A percentile compares a stretch with the other conserved stretches of the same genome.
phyloP scores from a whole-genome alignment of 64 coral and sea anemone genomes.

The Anthopleura sola region DNA sequence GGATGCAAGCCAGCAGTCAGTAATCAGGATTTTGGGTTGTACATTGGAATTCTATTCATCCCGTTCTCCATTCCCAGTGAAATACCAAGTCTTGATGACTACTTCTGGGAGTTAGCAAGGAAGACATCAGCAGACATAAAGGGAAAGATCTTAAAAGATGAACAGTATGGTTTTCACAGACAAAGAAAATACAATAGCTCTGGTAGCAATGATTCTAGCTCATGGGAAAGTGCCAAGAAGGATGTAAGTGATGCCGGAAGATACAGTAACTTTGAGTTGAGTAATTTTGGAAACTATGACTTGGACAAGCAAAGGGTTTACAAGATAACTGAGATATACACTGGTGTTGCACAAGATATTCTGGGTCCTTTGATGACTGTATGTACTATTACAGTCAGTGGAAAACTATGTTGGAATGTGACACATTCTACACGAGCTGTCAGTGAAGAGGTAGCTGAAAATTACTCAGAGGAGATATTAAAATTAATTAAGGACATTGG shows the following conservation, averaged over 20 bases:
- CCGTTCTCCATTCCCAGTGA: background rate
- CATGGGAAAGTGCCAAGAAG: background rate
- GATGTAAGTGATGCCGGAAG: background rate
- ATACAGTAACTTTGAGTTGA: constrained; percentile 7
- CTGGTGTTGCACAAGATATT: background rate
- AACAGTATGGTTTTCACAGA: background rate
- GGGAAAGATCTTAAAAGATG: background rate
- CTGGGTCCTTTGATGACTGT: background rate
- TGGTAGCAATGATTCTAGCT: no score
- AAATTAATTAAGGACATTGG: constrained; percentile 1
- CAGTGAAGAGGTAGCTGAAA: background rate
- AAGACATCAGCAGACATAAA: background rate
- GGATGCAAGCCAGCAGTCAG: constrained; percentile 3
- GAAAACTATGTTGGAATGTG: background rate
- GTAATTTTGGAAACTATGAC: background rate
- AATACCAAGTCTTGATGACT: background rate
- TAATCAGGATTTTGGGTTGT: background rate
- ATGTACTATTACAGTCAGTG: background rate
- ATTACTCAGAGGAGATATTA: background rate
- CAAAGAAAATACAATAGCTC: no score
- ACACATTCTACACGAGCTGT: background rate
- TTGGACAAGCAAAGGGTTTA: background rate
- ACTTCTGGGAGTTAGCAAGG: constrained; percentile 1
- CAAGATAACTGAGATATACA: background rate
- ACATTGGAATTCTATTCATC: background rate